Conservation (phyloP, 2,888 invertebrate species). For the Caenorhabditis angaria region DNA sequence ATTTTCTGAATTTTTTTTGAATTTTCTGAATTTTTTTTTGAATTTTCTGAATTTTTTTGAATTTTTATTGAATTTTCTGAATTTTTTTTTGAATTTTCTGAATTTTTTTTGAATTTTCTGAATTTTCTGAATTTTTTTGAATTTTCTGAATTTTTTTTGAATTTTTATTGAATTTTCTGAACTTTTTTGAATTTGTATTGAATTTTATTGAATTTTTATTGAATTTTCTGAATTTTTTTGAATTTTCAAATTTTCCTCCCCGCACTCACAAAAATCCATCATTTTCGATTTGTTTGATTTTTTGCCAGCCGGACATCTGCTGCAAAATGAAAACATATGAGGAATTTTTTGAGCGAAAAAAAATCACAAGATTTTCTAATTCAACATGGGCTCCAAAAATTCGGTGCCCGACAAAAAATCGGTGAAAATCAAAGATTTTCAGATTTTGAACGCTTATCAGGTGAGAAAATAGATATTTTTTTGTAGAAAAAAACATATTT, state of each 20-base stretch:
- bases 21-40: too few species aligned
- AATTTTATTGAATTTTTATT: too few species aligned
- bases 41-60: too few species aligned
- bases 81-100: too few species aligned
- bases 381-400: constrained; percentile 27
- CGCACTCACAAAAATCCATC: not conserved
- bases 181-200: too few species aligned
- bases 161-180: too few species aligned
- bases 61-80: too few species aligned
- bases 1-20: too few species aligned
- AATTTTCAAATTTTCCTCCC: not conserved
- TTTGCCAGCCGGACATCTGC: constrained; percentile 4
- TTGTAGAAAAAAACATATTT: constrained; percentile 21
- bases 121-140: too few species aligned
- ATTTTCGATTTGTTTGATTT: constrained; percentile 22
- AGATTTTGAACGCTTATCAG: constrained; percentile 47
- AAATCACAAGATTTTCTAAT: not conserved
- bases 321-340: constrained; percentile 20
- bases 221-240: too few species aligned
- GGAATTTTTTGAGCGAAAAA: constrained; percentile 23
- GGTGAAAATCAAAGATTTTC: constrained; percentile 15
- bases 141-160: too few species aligned
- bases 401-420: constrained; percentile 9
- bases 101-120: too few species aligned
- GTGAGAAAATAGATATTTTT: constrained; percentile 9